A percentile compares a stretch with the other conserved stretches of the same genome.
phyloP scores from a whole-genome alignment of 2,888 invertebrate genomes.

The Ethmia dodecea region DNA sequence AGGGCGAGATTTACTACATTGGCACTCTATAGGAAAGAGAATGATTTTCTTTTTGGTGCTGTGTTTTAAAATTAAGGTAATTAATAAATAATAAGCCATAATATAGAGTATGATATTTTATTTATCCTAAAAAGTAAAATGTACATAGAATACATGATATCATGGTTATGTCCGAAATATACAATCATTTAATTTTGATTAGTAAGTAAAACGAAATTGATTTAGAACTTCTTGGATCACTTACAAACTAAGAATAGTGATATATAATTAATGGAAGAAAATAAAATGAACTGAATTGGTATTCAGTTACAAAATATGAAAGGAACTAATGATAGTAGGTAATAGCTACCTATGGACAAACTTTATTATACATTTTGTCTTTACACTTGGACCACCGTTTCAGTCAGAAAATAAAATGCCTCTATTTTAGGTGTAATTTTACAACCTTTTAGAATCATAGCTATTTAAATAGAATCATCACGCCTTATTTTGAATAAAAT shows the following conservation, averaged over 20 bases:
- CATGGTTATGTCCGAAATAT: constrained; percentile 63
- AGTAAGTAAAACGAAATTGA: constrained; percentile 55
- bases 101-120: constrained; percentile 35
- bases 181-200: constrained; percentile 67
- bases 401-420: neutral
- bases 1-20: too few relatives aligned
- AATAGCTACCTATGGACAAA: constrained; percentile 18
- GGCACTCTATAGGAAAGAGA: too few relatives aligned
- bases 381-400: constrained; percentile 4
- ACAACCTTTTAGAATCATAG: too few relatives aligned
- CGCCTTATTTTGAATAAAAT: too few relatives aligned
- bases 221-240: constrained; percentile 50
- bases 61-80: too few relatives aligned
- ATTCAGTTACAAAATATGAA: constrained; percentile 33
- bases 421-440: too few relatives aligned
- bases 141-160: constrained; percentile 62
- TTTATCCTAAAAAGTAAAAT: constrained; percentile 43
- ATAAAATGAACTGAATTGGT: constrained; percentile 34
- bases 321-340: constrained; percentile 33
- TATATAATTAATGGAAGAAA: constrained; percentile 53
- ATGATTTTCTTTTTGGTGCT: too few relatives aligned
- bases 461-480: too few relatives aligned
- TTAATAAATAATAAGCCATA: too few relatives aligned
- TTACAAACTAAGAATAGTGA: constrained; percentile 41
- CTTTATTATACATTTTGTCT: neutral